Evolutionary conservation across 1,140 invertebrate species (phyloP).

Genomic region (Micrasema minimum): DNA sequence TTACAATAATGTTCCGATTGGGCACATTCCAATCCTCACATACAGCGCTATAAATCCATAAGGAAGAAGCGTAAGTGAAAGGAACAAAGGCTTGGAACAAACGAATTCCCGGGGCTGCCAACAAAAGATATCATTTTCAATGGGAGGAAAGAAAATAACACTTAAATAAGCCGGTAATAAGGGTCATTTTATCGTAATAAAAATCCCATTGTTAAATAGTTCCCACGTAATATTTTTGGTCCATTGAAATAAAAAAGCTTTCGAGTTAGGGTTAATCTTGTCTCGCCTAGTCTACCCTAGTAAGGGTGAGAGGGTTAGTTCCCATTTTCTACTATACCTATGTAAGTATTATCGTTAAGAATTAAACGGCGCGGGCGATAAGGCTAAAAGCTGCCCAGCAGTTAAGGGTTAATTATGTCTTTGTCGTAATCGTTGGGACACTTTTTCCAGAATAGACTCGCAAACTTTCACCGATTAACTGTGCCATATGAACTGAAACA

Average conservation of each 20-base stretch:
- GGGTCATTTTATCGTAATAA: conserved; percentile 17
- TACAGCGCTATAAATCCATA: conserved; percentile 1
- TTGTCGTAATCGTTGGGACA: neutral
- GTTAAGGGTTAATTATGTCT: neutral
- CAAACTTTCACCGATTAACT: too few species aligned
- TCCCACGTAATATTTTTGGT: conserved; percentile 34
- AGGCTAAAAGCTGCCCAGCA: neutral
- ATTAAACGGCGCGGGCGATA: neutral
- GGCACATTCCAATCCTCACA: too few species aligned
- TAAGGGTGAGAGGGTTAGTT: neutral
- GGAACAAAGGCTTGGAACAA: conserved; percentile 13
- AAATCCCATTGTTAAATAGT: conserved; percentile 30
- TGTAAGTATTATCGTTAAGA: neutral
- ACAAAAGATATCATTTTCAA: conserved; percentile 32
- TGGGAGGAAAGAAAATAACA: conserved; percentile 17
- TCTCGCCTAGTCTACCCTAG: neutral
- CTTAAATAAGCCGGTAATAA: conserved; percentile 28
- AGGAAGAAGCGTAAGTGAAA: conserved; percentile 4
- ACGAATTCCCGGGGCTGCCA: conserved; percentile 2
- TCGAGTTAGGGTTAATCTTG: conserved; percentile 5
- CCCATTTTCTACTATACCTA: too few species aligned
- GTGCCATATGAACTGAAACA: too few species aligned
- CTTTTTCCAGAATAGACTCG: too few species aligned
- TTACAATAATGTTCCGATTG: too few species aligned
- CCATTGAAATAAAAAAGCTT: conserved; percentile 23